phyloP scores from a whole-genome alignment of 30 jellyfish, hydroid and myxozoan genomes.

The Aurelia sp. region DNA sequence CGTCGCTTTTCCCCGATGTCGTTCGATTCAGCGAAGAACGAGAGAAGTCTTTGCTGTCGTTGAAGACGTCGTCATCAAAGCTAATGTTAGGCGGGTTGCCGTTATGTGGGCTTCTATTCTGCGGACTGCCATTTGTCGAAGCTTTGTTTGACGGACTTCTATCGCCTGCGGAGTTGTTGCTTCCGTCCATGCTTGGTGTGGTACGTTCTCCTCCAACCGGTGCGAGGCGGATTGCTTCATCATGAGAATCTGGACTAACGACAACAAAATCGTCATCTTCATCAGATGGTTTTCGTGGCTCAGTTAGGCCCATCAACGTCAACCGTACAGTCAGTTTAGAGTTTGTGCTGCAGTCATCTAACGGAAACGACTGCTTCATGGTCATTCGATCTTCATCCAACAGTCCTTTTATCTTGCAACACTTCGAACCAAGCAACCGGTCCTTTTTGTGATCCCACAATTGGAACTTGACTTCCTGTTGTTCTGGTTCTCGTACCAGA shows the following conservation, averaged over 20 bases:
- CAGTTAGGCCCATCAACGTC: constrained; percentile 57
- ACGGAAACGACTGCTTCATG: constrained; percentile 65
- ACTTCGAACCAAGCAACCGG: constrained; percentile 80
- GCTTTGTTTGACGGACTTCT: constrained; percentile 1
- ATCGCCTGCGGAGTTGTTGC: constrained; percentile 19
- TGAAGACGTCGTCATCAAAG: constrained; percentile 36
- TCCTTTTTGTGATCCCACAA: constrained; percentile 83
- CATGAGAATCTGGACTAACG: not conserved
- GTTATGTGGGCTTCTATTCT: constrained; percentile 27
- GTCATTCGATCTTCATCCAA: constrained; percentile 65
- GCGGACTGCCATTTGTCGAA: constrained; percentile 26
- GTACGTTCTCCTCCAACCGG: constrained; percentile 14
- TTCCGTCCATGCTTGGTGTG: constrained; percentile 11
- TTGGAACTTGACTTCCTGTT: constrained; percentile 67
- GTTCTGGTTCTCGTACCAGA: constrained; percentile 78
- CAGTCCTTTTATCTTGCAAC: constrained; percentile 51
- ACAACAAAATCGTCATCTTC: constrained; percentile 26
- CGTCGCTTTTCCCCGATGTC: constrained; percentile 40
- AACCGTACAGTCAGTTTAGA: constrained; percentile 44
- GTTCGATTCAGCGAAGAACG: constrained; percentile 43
- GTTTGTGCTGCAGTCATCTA: constrained; percentile 70
- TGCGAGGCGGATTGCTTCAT: not conserved
- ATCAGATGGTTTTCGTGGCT: constrained; percentile 25
- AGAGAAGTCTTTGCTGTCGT: constrained; percentile 51
- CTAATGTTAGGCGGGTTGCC: not conserved